Conservation (phyloP, 2,888 invertebrate genomes). For the Suillia variegata region DNA sequence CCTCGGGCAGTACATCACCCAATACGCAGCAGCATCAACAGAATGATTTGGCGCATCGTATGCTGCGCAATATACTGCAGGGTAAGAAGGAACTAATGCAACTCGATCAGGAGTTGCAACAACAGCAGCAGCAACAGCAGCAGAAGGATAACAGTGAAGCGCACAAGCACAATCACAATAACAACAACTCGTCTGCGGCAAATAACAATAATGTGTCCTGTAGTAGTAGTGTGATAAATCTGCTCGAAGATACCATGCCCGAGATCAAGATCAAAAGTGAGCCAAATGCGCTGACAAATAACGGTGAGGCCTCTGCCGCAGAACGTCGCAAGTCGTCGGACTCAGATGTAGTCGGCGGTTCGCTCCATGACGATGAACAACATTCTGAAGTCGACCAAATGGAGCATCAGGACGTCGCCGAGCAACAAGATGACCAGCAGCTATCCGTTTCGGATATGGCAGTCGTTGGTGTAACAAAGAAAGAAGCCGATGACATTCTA, state of each 20-base stretch:
- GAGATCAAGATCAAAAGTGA: conserved; percentile 56
- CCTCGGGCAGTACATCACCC: conserved; percentile 35
- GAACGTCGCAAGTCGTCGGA: conserved; percentile 49
- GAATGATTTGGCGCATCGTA: conserved; percentile 75
- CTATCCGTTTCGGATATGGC: conserved; percentile 25
- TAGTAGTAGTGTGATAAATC: conserved; percentile 60
- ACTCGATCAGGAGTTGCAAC: conserved; percentile 69
- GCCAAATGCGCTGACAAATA: conserved; percentile 23
- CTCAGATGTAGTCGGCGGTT: conserved; percentile 33
- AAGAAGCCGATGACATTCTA: conserved; percentile 56
- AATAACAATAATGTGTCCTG: conserved; percentile 47
- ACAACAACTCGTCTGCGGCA: conserved; percentile 34
- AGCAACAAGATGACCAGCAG: conserved; percentile 24
- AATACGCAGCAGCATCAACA: conserved; percentile 51
- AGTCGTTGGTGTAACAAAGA: conserved; percentile 50
- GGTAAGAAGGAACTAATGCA: conserved; percentile 84
- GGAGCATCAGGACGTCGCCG: conserved; percentile 31
- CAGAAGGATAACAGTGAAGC: conserved; percentile 59
- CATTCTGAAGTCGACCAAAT: conserved; percentile 23
- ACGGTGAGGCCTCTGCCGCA: neutral
- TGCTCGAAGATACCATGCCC: conserved; percentile 52
- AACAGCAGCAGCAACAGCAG: conserved; percentile 31
- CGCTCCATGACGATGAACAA: conserved; percentile 30
- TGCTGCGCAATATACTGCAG: conserved; percentile 88
- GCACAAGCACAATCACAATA: conserved; percentile 59